phyloP scores from a whole-genome alignment of 2,797 vertebrate genomes.

The Poecilia gillii region DNA sequence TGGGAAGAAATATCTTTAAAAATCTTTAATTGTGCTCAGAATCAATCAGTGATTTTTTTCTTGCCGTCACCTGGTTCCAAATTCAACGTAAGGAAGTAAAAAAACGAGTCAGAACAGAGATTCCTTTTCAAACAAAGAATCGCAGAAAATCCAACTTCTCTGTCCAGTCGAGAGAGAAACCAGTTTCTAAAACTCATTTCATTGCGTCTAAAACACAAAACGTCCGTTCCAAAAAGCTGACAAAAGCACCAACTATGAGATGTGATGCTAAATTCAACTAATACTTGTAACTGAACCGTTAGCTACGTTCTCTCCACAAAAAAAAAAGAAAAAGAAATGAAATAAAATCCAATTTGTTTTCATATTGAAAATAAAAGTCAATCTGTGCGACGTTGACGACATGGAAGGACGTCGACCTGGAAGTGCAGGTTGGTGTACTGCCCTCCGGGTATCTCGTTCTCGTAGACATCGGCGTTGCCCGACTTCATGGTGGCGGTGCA shows the following conservation, averaged over 20 bases:
- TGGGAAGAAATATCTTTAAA: not conserved
- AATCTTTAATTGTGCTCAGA: not conserved
- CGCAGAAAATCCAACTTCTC: not conserved
- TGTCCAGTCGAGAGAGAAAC: not conserved
- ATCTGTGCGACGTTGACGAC: not conserved
- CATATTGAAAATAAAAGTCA: not conserved
- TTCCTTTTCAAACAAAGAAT: not conserved
- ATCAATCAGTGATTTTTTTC: not conserved
- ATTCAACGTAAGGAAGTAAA: not conserved
- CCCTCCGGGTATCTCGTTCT: constrained; percentile 97
- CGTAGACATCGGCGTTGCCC: constrained; percentile 94
- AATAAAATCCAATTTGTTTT: not conserved
- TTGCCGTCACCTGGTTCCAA: not conserved
- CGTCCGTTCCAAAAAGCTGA: not conserved
- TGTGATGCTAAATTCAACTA: not conserved
- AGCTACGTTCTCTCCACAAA: not conserved
- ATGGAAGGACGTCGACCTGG: constrained; percentile 64
- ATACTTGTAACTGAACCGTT: not conserved
- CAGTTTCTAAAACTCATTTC: not conserved
- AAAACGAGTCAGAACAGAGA: not conserved
- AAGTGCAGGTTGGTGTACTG: constrained; percentile 98
- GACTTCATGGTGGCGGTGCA: constrained; percentile 99
- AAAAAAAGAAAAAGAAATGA: not conserved
- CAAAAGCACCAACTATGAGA: not conserved
- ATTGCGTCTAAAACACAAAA: not conserved